Conservation (phyloP, 2,797 vertebrate genomes). For the Chanos chanos region DNA sequence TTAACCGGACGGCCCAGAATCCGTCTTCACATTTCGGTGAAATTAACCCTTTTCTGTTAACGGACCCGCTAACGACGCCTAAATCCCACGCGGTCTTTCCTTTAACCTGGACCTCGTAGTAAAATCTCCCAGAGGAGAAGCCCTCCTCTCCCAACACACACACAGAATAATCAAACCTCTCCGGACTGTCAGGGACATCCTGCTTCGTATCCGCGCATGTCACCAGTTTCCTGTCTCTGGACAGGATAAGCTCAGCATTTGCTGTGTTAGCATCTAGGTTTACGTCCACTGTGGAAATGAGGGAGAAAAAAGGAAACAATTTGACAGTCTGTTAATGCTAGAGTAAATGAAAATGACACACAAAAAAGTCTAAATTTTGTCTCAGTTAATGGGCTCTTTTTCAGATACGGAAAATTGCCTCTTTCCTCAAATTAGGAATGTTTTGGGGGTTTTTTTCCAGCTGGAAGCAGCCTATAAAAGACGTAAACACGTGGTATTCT, state of each 20-base stretch:
- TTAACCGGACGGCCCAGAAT: constrained; percentile 50
- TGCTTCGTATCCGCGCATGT: not conserved
- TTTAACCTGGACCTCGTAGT: constrained; percentile 41
- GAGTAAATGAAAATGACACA: too few relatives aligned
- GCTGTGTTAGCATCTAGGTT: constrained; percentile 34
- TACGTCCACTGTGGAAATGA: constrained; percentile 33
- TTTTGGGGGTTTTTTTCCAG: too few relatives aligned
- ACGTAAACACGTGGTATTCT: too few relatives aligned
- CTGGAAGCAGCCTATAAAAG: too few relatives aligned
- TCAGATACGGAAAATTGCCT: too few relatives aligned
- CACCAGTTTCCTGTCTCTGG: constrained; percentile 21
- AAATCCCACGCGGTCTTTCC: constrained; percentile 41
- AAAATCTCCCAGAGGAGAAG: constrained; percentile 20
- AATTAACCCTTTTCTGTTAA: not conserved
- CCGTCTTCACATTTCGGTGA: constrained; percentile 44
- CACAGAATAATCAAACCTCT: constrained; percentile 20
- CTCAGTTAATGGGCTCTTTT: too few relatives aligned
- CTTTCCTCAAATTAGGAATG: too few relatives aligned
- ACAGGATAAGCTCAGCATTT: constrained; percentile 15
- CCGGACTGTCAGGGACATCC: not conserved
- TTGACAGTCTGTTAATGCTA: too few relatives aligned
- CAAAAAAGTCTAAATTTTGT: too few relatives aligned
- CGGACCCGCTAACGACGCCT: too few relatives aligned
- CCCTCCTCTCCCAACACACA: constrained; percentile 18
- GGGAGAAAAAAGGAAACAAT: too few relatives aligned